Percentiles rank a stretch among this genome's conserved stretches.
phyloP scores from a whole-genome alignment of 2,888 invertebrate genomes.

The Drosophila lutescens region DNA sequence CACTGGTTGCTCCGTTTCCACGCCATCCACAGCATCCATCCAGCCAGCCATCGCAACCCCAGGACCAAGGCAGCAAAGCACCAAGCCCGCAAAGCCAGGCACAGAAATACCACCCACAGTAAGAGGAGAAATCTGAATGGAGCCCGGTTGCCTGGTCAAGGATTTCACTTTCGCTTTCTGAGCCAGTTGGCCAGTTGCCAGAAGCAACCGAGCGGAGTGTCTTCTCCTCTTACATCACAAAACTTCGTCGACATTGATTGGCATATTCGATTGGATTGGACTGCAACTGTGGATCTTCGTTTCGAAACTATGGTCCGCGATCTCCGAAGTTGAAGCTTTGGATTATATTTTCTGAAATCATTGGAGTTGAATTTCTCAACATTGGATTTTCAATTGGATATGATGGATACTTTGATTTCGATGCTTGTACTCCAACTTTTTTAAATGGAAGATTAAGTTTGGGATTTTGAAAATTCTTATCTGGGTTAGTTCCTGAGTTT shows the following conservation, averaged over 20 bases:
- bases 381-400: not conserved
- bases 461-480: too few species aligned
- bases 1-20: conserved; percentile 84
- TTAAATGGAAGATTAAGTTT: too few species aligned
- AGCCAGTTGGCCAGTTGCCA: conserved; percentile 51
- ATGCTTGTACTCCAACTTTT: not conserved
- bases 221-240: conserved; percentile 42
- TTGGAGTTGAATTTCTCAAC: too few species aligned
- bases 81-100: not conserved
- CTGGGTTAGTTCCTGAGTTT: too few species aligned
- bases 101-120: conserved; percentile 22
- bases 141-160: conserved; percentile 34
- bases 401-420: not conserved
- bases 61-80: not conserved
- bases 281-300: not conserved
- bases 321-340: not conserved
- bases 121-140: conserved; percentile 12
- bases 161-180: conserved; percentile 80
- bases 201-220: conserved; percentile 61
- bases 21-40: conserved; percentile 52
- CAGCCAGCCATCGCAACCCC: conserved; percentile 17
- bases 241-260: not conserved
- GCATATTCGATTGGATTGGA: not conserved
- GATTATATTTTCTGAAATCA: not conserved
- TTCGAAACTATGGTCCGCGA: not conserved